Conservation (phyloP, 2,888 invertebrate species). For the Conomelus anceps region DNA sequence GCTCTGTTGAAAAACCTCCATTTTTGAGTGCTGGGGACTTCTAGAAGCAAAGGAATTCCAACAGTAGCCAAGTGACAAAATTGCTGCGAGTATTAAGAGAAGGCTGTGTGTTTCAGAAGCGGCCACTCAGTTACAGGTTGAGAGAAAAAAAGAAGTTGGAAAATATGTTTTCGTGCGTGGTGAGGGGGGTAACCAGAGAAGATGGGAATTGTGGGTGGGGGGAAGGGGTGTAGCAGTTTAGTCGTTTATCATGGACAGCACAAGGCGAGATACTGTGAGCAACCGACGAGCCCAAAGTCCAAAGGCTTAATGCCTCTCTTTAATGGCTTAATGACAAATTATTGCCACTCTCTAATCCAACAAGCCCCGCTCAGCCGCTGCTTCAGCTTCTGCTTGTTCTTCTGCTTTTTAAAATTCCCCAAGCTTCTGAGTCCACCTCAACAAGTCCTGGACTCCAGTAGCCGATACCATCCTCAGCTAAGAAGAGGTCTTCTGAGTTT, state of each 20-base stretch:
- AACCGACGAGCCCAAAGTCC: neutral
- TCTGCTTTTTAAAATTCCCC: neutral
- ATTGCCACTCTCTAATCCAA: slow-evolving; percentile 8
- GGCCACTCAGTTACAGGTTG: neutral
- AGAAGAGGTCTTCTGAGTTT: neutral
- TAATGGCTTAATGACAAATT: slow-evolving; percentile 14
- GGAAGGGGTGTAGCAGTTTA: neutral
- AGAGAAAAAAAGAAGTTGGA: neutral
- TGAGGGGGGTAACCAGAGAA: neutral
- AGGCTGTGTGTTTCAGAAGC: neutral
- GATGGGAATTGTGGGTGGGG: neutral
- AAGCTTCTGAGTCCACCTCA: neutral
- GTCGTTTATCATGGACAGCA: neutral
- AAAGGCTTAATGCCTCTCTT: slow-evolving; percentile 13
- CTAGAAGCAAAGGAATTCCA: neutral
- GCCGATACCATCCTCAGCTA: neutral
- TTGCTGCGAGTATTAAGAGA: neutral
- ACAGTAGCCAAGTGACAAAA: neutral
- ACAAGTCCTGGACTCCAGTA: neutral
- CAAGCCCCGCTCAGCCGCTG: neutral
- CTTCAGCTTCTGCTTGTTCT: neutral
- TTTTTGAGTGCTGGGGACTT: neutral
- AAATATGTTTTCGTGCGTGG: neutral
- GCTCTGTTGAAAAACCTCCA: neutral
- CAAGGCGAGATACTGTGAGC: neutral